phyloP scores from a whole-genome alignment of 2,113 vertebrate genomes.

The Limnothrissa miodon region DNA sequence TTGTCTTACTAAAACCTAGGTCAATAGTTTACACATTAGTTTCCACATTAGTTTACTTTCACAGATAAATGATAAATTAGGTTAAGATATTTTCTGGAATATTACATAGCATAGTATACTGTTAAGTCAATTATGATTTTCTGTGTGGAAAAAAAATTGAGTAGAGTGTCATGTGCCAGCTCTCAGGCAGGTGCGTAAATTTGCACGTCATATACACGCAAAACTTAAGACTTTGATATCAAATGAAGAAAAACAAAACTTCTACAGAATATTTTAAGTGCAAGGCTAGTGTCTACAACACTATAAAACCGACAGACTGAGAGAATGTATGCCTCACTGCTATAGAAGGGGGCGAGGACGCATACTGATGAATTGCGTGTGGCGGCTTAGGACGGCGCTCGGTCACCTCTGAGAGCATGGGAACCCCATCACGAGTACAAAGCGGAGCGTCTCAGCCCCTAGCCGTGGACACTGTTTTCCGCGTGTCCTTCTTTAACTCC shows the following conservation, averaged over 20 bases:
- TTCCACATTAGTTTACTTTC: neutral
- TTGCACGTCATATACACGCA: neutral
- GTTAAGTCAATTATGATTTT: neutral
- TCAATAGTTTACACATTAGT: no score
- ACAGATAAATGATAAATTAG: neutral
- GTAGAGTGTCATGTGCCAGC: neutral
- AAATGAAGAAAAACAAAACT: neutral
- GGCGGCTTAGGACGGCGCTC: constrained; percentile 42
- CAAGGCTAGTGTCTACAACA: neutral
- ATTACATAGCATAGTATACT: neutral
- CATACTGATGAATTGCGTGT: constrained; percentile 49
- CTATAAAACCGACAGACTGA: constrained; percentile 21
- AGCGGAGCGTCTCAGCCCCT: constrained; percentile 30
- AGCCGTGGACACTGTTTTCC: neutral
- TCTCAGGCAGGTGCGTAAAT: constrained; percentile 6
- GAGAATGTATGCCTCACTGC: neutral
- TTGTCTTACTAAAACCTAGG: neutral
- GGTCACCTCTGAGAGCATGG: constrained; percentile 57
- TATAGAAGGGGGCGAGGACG: constrained; percentile 35
- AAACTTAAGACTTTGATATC: neutral
- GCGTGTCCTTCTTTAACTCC: constrained; percentile 30
- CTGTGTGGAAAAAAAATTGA: neutral
- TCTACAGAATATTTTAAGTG: neutral
- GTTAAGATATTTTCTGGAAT: neutral
- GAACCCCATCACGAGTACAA: constrained; percentile 53